A percentile compares a stretch with the other conserved stretches of the same genome.
These are phyloP conservation scores for Oophaga sylvatica DNA, from an alignment of 2,797 vertebrate species.

Conservation along the genomic window DNA sequence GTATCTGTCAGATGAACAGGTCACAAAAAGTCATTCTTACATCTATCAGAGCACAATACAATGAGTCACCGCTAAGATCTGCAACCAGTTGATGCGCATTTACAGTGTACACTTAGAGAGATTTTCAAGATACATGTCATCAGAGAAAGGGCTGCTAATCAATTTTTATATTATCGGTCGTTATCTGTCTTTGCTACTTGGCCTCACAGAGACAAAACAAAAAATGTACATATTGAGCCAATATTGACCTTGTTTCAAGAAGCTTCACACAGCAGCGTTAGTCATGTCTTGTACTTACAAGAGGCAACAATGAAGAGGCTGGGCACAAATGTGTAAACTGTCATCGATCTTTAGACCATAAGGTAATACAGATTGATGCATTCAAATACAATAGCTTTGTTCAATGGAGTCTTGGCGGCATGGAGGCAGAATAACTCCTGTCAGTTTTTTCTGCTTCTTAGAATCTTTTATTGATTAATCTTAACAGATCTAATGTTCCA, in stretches of 20 bases:
- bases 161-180: background rate
- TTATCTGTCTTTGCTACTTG: background rate
- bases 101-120: constrained; percentile 22
- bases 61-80: constrained; percentile 30
- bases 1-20: constrained; percentile 41
- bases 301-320: background rate
- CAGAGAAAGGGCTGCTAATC: background rate
- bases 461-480: background rate
- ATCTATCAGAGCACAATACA: constrained; percentile 40
- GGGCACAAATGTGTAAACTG: background rate
- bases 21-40: constrained; percentile 25
- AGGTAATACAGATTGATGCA: background rate
- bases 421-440: background rate
- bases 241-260: background rate
- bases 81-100: constrained; percentile 6
- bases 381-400: background rate
- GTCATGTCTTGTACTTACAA: background rate
- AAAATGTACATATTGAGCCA: background rate
- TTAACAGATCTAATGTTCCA: background rate
- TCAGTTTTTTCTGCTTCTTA: background rate
- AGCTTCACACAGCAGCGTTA: background rate
- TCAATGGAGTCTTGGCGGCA: background rate
- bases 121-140: constrained; percentile 10
- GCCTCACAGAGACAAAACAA: background rate
- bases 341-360: constrained; percentile 5